These are phyloP conservation scores for Drosophila persimilis DNA, from an alignment of 1,140 invertebrate species.

Conservation along the genomic window DNA sequence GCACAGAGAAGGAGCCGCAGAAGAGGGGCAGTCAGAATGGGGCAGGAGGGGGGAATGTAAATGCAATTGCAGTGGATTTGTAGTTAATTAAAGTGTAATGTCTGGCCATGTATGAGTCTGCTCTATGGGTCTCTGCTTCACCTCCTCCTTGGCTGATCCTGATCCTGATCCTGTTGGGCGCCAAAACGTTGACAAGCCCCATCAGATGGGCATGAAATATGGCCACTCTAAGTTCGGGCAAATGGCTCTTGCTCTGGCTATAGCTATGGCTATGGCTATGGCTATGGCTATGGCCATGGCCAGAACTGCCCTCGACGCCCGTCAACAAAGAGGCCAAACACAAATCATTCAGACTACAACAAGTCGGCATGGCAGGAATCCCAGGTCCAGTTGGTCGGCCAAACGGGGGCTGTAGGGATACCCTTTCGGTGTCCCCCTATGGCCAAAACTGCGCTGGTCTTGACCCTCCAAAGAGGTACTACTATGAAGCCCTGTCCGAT, in stretches of 20 bases:
- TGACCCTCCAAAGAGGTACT: no score
- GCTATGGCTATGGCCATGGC: background rate
- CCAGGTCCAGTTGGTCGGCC: background rate
- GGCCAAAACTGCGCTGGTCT: no score
- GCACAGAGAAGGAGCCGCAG: conserved; percentile 10
- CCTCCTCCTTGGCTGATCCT: background rate
- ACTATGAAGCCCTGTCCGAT: background rate
- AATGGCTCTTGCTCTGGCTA: conserved; percentile 47
- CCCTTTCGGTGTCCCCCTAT: background rate
- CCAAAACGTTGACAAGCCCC: conserved; percentile 59
- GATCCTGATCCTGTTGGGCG: background rate
- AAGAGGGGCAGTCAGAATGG: background rate
- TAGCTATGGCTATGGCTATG: background rate
- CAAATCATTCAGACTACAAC: conserved; percentile 45
- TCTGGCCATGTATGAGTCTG: conserved; percentile 12
- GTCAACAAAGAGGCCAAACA: conserved; percentile 52
- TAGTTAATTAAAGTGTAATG: conserved; percentile 69
- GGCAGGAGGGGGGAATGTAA: conserved; percentile 5
- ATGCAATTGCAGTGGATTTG: conserved; percentile 53
- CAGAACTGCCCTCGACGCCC: conserved; percentile 29
- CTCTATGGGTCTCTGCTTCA: background rate
- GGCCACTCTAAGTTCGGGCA: conserved; percentile 50
- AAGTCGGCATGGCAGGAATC: conserved; percentile 15
- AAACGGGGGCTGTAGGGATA: background rate
- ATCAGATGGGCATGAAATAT: conserved; percentile 65